Evolutionary conservation across 2,797 vertebrate species (phyloP).

Genomic region (Coreius guichenoti): DNA sequence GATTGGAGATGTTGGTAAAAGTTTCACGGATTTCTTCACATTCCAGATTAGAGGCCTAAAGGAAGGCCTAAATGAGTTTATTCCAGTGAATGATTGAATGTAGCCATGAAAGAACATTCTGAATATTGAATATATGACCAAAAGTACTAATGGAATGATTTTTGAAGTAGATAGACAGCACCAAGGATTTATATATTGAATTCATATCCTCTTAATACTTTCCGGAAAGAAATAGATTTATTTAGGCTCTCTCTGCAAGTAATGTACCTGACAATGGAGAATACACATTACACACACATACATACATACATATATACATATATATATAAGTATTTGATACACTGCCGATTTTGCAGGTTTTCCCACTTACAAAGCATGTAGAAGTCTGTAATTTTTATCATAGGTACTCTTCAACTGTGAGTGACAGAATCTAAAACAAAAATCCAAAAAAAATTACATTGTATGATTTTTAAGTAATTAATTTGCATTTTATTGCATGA

Average conservation of each 20-base stretch:
- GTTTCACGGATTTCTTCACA: background rate
- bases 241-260: background rate
- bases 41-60: background rate
- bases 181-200: background rate
- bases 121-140: background rate
- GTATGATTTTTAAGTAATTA: no score
- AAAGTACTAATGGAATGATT: conserved; percentile 1
- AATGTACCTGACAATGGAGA: conserved; percentile 3
- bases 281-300: no score
- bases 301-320: no score
- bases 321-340: no score
- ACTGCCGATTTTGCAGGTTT: no score
- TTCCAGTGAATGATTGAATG: conserved; percentile 6
- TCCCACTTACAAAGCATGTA: no score
- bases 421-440: no score
- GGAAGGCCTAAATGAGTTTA: conserved; percentile 21
- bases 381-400: no score
- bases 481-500: no score
- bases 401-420: no score
- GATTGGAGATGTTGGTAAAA: no score
- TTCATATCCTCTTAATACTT: background rate
- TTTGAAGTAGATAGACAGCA: background rate
- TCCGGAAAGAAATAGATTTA: background rate
- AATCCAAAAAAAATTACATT: no score
- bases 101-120: background rate